phyloP scores from a whole-genome alignment of 92 coral and sea anemone genomes.

The Meandrina meandrites region DNA sequence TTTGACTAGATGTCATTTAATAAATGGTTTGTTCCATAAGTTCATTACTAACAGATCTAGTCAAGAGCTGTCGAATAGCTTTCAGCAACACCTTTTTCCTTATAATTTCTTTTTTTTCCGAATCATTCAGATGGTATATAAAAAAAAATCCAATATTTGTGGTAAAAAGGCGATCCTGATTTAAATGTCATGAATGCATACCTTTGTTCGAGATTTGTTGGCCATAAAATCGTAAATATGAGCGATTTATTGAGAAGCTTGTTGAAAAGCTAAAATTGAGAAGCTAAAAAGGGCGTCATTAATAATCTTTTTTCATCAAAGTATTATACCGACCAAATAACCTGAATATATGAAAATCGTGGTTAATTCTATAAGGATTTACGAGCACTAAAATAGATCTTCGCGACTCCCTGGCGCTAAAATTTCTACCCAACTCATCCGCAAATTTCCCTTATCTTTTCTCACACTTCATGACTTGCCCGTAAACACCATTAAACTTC shows the following conservation, averaged over 20 bases:
- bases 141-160: not conserved
- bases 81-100: not conserved
- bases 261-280: too few relatives aligned
- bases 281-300: not conserved
- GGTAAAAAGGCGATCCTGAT: not conserved
- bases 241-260: not conserved
- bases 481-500: constrained; percentile 5
- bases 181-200: not conserved
- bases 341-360: not conserved
- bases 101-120: not conserved
- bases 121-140: not conserved
- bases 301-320: not conserved
- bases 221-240: not conserved
- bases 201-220: not conserved
- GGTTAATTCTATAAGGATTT: not conserved
- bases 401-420: not conserved
- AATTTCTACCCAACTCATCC: not conserved
- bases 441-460: not conserved
- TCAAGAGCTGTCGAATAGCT: not conserved
- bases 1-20: not conserved
- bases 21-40: not conserved
- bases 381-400: not conserved
- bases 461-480: not conserved
- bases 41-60: not conserved
- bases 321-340: not conserved